phyloP scores from a whole-genome alignment of 2,113 vertebrate species.

The Sceloporus undulatus region DNA sequence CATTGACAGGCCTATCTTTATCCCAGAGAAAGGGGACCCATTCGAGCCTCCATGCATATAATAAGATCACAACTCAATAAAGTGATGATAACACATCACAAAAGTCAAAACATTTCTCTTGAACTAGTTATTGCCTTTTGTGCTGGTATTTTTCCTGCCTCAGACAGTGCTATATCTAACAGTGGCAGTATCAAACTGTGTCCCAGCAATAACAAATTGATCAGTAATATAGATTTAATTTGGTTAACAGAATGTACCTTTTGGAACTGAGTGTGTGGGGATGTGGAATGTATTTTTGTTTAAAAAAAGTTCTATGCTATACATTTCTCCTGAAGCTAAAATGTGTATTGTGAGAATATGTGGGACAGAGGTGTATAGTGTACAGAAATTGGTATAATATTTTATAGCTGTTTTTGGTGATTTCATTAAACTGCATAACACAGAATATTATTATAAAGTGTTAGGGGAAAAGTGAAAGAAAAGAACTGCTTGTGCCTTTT shows the following conservation, averaged over 20 bases:
- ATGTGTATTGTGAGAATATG: constrained; percentile 70
- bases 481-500: constrained; percentile 82
- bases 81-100: background rate
- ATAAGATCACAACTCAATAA: constrained; percentile 6
- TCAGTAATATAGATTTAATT: constrained; percentile 24
- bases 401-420: constrained; percentile 85
- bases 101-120: background rate
- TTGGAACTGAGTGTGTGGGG: constrained; percentile 10
- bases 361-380: constrained; percentile 81
- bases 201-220: constrained; percentile 63
- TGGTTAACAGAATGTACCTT: constrained; percentile 56
- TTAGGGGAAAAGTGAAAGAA: constrained; percentile 73
- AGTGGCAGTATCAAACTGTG: constrained; percentile 33
- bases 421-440: constrained; percentile 81
- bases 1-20: background rate
- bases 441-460: constrained; percentile 79
- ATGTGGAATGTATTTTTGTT: constrained; percentile 66
- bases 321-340: constrained; percentile 77
- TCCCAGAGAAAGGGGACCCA: background rate
- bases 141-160: background rate
- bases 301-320: constrained; percentile 76
- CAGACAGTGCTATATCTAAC: background rate
- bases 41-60: background rate
- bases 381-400: constrained; percentile 86
- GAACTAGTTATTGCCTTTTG: background rate